Percentiles rank a stretch among this genome's conserved stretches.
Evolutionary conservation across 2,113 vertebrate genomes (phyloP).

Genomic region (Chlamydotis undulata): DNA sequence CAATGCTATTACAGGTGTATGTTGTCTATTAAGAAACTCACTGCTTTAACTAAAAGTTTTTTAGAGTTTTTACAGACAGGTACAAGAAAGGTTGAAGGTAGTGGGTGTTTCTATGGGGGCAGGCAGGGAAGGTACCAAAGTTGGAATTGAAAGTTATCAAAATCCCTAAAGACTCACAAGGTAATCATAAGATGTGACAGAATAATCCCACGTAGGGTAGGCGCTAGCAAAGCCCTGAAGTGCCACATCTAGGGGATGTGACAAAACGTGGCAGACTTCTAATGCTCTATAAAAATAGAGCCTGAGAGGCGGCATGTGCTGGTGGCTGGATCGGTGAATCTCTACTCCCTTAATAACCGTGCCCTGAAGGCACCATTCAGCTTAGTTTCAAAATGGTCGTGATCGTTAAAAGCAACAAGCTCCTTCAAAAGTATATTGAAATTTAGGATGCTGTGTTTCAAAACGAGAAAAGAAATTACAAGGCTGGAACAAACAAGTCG

Average conservation of each 20-base stretch:
- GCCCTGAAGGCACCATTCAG: background rate
- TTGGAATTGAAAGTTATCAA: background rate
- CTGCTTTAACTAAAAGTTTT: background rate
- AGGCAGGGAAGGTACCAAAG: fast-evolving
- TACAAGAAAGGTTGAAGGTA: background rate
- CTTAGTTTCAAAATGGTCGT: background rate
- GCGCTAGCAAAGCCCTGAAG: background rate
- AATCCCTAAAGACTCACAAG: background rate
- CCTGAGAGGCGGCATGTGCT: background rate
- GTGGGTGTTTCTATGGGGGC: background rate
- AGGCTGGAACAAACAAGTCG: background rate
- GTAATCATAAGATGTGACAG: background rate
- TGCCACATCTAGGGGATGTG: background rate
- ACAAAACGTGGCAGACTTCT: background rate
- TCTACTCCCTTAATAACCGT: background rate
- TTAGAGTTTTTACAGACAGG: background rate
- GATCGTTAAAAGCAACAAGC: conserved; percentile 8
- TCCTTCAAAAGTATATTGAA: background rate
- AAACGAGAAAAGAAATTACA: background rate
- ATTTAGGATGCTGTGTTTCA: background rate
- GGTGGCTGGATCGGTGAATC: background rate
- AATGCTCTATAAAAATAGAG: background rate
- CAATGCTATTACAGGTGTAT: background rate
- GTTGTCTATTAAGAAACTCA: background rate
- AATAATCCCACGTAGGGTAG: background rate